Evolutionary conservation across 2,888 invertebrate genomes (phyloP).

Genomic region (Tipula helvola): DNA sequence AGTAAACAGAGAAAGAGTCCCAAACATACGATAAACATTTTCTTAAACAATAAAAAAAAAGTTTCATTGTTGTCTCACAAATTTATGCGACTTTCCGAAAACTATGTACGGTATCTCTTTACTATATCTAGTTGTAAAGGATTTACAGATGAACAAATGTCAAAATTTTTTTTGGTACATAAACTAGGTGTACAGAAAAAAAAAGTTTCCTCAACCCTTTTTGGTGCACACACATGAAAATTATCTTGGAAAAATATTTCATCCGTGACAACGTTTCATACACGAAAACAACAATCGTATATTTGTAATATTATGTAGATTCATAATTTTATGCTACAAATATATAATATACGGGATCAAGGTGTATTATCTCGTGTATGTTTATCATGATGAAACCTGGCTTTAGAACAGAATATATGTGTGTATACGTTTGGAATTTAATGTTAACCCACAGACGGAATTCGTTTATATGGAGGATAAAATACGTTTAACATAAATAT

Average conservation of each 20-base stretch:
- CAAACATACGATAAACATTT: not conserved
- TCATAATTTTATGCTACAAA: not conserved
- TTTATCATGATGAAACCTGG: not conserved
- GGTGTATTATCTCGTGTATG: not conserved
- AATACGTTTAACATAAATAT: not conserved
- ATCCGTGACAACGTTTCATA: not conserved
- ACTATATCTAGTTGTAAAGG: not conserved
- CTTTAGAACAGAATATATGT: not conserved
- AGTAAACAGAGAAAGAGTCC: not conserved
- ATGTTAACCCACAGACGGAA: not conserved
- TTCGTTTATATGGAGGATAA: not conserved
- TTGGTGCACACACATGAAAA: not conserved
- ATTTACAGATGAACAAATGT: constrained; percentile 4
- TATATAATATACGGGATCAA: not conserved
- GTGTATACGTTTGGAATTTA: not conserved
- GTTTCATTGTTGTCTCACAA: not conserved
- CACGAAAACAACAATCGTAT: not conserved
- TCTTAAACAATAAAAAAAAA: not conserved
- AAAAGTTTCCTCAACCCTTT: not conserved
- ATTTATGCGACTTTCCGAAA: not conserved
- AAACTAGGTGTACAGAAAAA: not conserved
- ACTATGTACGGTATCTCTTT: not conserved
- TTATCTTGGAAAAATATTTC: not conserved
- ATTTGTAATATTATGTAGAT: not conserved
- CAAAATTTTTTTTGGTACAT: not conserved